phyloP scores from a whole-genome alignment of 2,113 vertebrate genomes.

The Plecturocebus donacophilus region DNA sequence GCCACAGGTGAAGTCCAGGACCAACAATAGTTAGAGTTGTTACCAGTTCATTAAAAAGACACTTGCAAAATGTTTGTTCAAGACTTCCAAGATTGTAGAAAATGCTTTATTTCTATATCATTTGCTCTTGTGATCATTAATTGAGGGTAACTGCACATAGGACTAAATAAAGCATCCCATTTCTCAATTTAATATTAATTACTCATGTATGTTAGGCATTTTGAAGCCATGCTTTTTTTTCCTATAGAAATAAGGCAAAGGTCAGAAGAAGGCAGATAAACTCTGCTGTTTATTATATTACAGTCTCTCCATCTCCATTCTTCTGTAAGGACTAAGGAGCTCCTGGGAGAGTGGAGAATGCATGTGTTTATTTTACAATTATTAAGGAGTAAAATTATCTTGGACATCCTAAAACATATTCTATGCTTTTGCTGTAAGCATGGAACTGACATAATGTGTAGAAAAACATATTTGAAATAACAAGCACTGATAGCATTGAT shows the following conservation, averaged over 20 bases:
- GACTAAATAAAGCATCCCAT: background rate
- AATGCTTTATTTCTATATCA: background rate
- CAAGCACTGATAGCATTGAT: fast-evolving
- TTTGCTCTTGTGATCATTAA: background rate
- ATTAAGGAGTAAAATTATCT: background rate
- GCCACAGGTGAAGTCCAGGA: background rate
- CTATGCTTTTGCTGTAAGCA: background rate
- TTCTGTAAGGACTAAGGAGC: background rate
- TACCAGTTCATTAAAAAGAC: background rate
- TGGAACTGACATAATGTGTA: background rate
- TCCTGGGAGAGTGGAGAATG: background rate
- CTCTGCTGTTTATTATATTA: background rate
- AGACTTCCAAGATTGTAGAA: background rate
- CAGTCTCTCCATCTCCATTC: background rate
- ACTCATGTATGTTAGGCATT: background rate
- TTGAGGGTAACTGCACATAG: background rate
- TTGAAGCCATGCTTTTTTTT: background rate
- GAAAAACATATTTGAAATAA: background rate
- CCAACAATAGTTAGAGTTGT: background rate
- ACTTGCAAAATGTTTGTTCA: background rate
- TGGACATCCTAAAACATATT: background rate
- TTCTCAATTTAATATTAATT: background rate
- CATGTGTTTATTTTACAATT: background rate
- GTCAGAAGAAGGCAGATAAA: background rate
- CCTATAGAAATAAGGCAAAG: background rate